A percentile compares a stretch with the other conserved stretches of the same genome.
Evolutionary conservation across 1,140 invertebrate species (phyloP).

Genomic region (Atopsyche davidsoni): DNA sequence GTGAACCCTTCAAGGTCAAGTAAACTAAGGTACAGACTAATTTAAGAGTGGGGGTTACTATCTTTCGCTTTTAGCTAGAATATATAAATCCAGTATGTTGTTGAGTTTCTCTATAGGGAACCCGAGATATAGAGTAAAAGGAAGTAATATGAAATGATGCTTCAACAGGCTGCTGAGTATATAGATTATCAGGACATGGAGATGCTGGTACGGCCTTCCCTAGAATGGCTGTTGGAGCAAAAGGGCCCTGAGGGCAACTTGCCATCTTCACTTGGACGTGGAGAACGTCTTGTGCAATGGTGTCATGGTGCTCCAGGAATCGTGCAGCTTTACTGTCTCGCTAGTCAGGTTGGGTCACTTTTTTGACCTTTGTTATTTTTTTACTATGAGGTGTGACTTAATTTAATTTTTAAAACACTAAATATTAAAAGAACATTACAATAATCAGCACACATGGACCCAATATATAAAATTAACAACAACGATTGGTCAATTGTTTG

Average conservation of each 20-base stretch:
- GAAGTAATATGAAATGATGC: too few relatives aligned
- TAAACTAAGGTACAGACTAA: too few relatives aligned
- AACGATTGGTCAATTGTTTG: too few relatives aligned
- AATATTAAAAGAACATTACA: too few relatives aligned
- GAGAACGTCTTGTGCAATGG: conserved; percentile 86
- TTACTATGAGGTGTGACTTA: neutral
- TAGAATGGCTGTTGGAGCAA: conserved; percentile 44
- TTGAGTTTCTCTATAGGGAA: too few relatives aligned
- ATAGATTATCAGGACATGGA: conserved; percentile 47
- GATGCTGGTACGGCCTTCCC: conserved; percentile 38
- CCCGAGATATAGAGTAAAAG: too few relatives aligned
- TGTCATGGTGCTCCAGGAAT: conserved; percentile 92
- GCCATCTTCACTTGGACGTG: conserved; percentile 68
- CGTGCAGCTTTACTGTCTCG: conserved; percentile 66
- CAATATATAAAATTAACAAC: neutral
- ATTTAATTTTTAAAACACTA: neutral
- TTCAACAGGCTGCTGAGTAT: conserved; percentile 48
- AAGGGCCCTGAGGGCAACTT: conserved; percentile 71
- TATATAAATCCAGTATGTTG: too few relatives aligned
- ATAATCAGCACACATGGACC: too few relatives aligned
- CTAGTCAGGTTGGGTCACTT: conserved; percentile 60
- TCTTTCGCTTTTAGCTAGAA: too few relatives aligned
- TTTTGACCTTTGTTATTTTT: neutral
- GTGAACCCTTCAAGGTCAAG: too few relatives aligned
- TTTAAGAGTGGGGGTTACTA: too few relatives aligned